Evolutionary conservation across 2,888 invertebrate species (phyloP), one percentile per base, ranked within the genome.

Genomic region (Metopia argyrocephala): DNA sequence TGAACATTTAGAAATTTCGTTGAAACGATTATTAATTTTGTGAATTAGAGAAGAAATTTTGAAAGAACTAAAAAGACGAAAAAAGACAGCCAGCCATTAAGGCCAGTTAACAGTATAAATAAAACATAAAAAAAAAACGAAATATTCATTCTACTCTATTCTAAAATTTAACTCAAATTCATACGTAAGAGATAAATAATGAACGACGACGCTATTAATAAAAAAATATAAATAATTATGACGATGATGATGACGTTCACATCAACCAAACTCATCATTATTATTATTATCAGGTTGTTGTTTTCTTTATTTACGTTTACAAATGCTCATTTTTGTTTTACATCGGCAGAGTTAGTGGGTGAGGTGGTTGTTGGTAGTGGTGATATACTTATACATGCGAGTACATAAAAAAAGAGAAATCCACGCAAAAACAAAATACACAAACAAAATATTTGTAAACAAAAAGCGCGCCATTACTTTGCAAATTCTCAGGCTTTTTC

Each of bases 331-430:
- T 31, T 31, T 9, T 12, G 31, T 31, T 31, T 31, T 31, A 31
- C 12, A n/a, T n/a, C n/a, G n/a, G n/a, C n/a, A n/a, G n/a, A n/a
- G n/a, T n/a, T n/a, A n/a, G n/a, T n/a, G n/a, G n/a, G n/a, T n/a
- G n/a, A n/a, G n/a, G n/a, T n/a, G n/a, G n/a, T n/a, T n/a, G 74
- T 75, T 75, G 74, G 75, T 54, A 54, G 54, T 20, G 31, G 31
- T 61, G 15, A 15, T 38, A 38, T 12, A n/a, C n/a, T n/a, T n/a
- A n/a, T n/a, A n/a, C n/a, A n/a, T n/a, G n/a, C n/a, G n/a, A n/a
- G n/a, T n/a, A n/a, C n/a, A n/a, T n/a, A n/a, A 31, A 6, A 31
- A 46, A 6, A 52, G 38, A 27, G 27, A 62, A 57, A 28, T 54
- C 56, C 28, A 23, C 12, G 25, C 31, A 64, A 73, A 71, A 31